phyloP scores from a whole-genome alignment of 2,888 invertebrate genomes.

The Drosophila pseudotalamancana region DNA sequence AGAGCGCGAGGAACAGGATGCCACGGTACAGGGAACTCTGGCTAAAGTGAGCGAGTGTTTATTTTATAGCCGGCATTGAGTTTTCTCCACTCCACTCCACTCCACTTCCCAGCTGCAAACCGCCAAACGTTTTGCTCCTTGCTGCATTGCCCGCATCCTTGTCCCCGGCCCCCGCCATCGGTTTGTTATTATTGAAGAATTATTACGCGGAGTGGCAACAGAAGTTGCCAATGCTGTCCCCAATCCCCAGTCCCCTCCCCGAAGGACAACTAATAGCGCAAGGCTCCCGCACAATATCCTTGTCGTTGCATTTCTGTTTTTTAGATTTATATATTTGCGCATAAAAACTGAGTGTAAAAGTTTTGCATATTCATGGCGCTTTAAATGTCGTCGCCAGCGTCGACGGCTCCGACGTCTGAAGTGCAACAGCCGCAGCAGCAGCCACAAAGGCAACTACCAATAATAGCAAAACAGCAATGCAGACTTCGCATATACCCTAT shows the following conservation, averaged over 20 bases:
- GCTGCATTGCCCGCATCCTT: conserved; percentile 1
- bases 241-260: neutral
- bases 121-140: conserved; percentile 52
- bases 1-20: conserved; percentile 29
- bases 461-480: conserved; percentile 22
- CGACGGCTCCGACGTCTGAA: conserved; percentile 56
- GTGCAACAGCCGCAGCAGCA: conserved; percentile 53
- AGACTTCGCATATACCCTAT: conserved; percentile 41
- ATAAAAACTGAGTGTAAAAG: conserved; percentile 74
- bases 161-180: neutral
- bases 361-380: conserved; percentile 79
- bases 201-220: conserved; percentile 64
- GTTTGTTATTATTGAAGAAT: conserved; percentile 74
- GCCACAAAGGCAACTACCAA: conserved; percentile 69
- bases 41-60: conserved; percentile 72
- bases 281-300: conserved; percentile 39
- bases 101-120: conserved; percentile 24
- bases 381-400: conserved; percentile 72
- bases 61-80: conserved; percentile 71
- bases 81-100: conserved; percentile 54
- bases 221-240: conserved; percentile 63
- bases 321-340: conserved; percentile 60
- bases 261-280: conserved; percentile 64
- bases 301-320: conserved; percentile 36
- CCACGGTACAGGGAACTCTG: conserved; percentile 48